phyloP scores from a whole-genome alignment of 1,140 invertebrate genomes.

The Drosophila ogumai region DNA sequence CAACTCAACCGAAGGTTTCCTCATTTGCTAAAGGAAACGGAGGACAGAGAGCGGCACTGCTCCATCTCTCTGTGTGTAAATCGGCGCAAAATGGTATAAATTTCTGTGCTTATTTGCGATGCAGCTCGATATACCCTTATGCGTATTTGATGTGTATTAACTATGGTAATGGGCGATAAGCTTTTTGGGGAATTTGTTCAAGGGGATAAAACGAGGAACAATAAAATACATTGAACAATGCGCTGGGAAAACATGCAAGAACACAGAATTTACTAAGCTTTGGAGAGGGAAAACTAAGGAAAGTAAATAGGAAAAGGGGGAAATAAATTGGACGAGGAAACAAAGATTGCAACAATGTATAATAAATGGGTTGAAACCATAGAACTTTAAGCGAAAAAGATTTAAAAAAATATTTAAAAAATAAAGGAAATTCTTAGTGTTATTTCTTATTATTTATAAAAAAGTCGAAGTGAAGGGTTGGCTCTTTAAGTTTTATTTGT shows the following conservation, averaged over 20 bases:
- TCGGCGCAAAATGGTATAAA: conserved; percentile 48
- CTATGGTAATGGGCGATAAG: conserved; percentile 7
- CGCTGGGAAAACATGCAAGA: background rate
- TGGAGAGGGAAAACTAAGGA: background rate
- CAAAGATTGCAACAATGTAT: background rate
- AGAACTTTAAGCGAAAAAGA: background rate
- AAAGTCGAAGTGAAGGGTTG: no score
- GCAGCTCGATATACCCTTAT: conserved; percentile 26
- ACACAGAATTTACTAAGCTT: conserved; percentile 3
- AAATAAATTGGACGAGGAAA: background rate
- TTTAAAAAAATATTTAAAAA: no score
- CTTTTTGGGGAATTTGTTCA: background rate
- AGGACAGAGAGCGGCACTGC: conserved; percentile 2
- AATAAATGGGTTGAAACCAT: no score
- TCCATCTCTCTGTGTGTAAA: conserved; percentile 42
- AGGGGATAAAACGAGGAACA: conserved; percentile 1
- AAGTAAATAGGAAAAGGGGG: background rate
- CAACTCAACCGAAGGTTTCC: conserved; percentile 41
- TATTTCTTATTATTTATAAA: no score
- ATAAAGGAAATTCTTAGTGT: no score
- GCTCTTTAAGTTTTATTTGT: background rate
- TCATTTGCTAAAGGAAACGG: conserved; percentile 23
- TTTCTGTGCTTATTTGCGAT: conserved; percentile 41
- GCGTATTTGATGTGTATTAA: conserved; percentile 9
- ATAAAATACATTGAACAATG: conserved; percentile 2